phyloP scores from a whole-genome alignment of 2,888 invertebrate species.

The Nebria brevicollis region DNA sequence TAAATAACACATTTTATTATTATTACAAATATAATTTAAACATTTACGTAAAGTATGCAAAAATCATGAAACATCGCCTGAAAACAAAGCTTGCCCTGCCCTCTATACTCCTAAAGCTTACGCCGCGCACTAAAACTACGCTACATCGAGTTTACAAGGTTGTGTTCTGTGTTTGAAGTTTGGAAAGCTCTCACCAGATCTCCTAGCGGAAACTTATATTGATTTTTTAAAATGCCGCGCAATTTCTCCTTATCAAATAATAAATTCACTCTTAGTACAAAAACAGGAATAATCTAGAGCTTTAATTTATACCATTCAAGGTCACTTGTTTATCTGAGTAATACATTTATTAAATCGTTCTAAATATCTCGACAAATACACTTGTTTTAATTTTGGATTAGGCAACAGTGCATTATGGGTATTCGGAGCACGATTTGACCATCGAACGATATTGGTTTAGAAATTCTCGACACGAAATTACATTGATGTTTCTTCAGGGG shows the following conservation, averaged over 20 bases:
- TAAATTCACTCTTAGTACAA: neutral
- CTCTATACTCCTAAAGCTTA: neutral
- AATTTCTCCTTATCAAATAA: neutral
- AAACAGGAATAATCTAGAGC: too few relatives aligned
- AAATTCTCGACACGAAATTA: too few relatives aligned
- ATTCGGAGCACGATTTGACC: too few relatives aligned
- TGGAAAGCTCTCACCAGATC: slow-evolving; percentile 3
- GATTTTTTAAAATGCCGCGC: slow-evolving; percentile 4
- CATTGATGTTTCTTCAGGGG: too few relatives aligned
- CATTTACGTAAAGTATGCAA: too few relatives aligned
- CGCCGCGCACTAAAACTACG: neutral
- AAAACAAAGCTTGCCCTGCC: neutral
- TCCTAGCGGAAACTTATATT: neutral
- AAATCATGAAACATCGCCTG: neutral
- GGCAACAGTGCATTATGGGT: too few relatives aligned
- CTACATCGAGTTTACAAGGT: neutral
- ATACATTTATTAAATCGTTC: neutral
- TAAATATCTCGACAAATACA: too few relatives aligned
- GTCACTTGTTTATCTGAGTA: neutral
- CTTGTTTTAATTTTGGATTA: too few relatives aligned
- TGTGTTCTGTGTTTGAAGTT: neutral
- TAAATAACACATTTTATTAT: too few relatives aligned
- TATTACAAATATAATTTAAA: too few relatives aligned
- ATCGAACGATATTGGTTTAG: too few relatives aligned
- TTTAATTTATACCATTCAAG: too few relatives aligned